Evolutionary conservation across 2,797 vertebrate genomes (phyloP), one percentile per base, ranked within the genome.

Genomic region (Peromyscus aztecus): DNA sequence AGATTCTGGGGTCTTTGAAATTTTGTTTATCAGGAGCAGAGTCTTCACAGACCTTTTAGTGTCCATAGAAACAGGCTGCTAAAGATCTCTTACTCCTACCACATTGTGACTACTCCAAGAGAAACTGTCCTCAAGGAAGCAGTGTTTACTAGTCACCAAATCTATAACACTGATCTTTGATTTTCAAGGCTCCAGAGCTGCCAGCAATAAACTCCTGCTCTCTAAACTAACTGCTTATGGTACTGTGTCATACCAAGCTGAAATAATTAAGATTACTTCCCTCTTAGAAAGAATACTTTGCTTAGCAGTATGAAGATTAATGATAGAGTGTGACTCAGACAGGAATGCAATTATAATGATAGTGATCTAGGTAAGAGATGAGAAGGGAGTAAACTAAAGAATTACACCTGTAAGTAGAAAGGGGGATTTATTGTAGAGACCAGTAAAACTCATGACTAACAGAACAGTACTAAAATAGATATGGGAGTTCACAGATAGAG

Each of bases 401-500:
- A 73, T 1, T n/a, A 24, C 2, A 13, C 65, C 9, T 82, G 6
- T 82, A 91, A 84, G 67, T n/a, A 91, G n/a, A 76, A 78, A 88
- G 77, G 3, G 4, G 1, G 2, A 69, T 67, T 40, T 6, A 71
- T 93, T 87, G 13, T 61, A 89, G 57, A 97, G 1, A 59, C 71
- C 49, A 12, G 6, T 84, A 75, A 2, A 46, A 76, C 5, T 76
- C 52, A 78, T 29, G 31, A 88, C 2, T 55, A 31, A n/a, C 13
- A 63, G 83, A 82, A 57, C 5, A 61, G n/a, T 46, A 19, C 76
- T 23, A 82, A 78, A 80, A 34, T 84, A 31, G 34, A 67, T 75
- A 59, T 65, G 24, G 24, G 61, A 91, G 80, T 80, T 82, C 24
- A 90, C 57, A 95, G 24, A 82, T 91, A 83, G 24, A 6, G 89